Evolutionary conservation across 2,888 invertebrate genomes (phyloP).

Genomic region (Plutella xylostella): DNA sequence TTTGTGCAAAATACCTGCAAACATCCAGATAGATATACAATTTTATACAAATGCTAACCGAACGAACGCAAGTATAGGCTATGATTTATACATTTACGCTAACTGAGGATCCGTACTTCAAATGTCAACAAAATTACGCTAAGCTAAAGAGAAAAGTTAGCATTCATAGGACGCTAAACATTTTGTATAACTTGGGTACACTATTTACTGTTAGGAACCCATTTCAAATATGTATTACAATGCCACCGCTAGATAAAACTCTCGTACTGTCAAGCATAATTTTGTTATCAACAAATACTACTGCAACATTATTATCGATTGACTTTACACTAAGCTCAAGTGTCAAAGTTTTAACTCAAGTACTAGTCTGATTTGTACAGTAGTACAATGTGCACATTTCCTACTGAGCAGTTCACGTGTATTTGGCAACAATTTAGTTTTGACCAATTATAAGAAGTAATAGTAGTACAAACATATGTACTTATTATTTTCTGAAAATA

Average conservation of each 20-base stretch:
- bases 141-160: conserved; percentile 27
- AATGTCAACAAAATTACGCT: conserved; percentile 42
- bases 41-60: conserved; percentile 46
- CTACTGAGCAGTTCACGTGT: conserved; percentile 40
- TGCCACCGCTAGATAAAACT: conserved; percentile 53
- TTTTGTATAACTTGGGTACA: too few relatives aligned
- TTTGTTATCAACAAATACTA: conserved; percentile 58
- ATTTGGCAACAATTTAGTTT: conserved; percentile 36
- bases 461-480: too few relatives aligned
- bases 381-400: conserved; percentile 58
- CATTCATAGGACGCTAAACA: too few relatives aligned
- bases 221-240: conserved; percentile 32
- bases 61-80: conserved; percentile 53
- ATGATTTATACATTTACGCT: conserved; percentile 35
- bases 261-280: conserved; percentile 58
- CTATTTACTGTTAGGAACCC: conserved; percentile 45
- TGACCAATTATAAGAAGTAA: background rate
- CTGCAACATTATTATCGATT: conserved; percentile 53
- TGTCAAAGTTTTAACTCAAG: conserved; percentile 31
- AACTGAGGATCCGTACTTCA: conserved; percentile 47
- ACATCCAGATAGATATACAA: conserved; percentile 45
- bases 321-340: conserved; percentile 50
- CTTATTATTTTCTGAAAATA: too few relatives aligned
- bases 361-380: conserved; percentile 25
- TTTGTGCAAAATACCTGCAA: conserved; percentile 60